Evolutionary conservation across 2,888 invertebrate species (phyloP).

Genomic region (Athetis lepigone): DNA sequence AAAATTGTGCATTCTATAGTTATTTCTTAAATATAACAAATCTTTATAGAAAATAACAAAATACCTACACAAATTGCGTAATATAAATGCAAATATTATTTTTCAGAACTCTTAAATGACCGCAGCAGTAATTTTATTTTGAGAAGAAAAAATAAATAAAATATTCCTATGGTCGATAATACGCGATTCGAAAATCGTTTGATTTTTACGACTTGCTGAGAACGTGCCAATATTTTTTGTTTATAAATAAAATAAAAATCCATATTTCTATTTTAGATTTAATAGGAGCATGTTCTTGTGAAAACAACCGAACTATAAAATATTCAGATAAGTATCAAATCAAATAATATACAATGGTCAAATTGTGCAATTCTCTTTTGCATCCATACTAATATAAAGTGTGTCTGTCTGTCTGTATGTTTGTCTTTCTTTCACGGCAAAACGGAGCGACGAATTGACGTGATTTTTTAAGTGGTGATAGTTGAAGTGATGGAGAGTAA

Average conservation of each 20-base stretch:
- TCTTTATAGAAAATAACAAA: constrained; percentile 18
- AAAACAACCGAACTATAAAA: fast-evolving
- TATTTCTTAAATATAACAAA: constrained; percentile 16
- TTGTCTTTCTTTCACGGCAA: too few species aligned
- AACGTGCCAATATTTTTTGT: constrained; percentile 21
- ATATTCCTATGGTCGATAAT: constrained; percentile 32
- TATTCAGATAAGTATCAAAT: neutral
- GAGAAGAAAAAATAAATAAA: constrained; percentile 35
- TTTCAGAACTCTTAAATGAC: constrained; percentile 36
- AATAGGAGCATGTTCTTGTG: neutral
- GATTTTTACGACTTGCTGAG: constrained; percentile 43
- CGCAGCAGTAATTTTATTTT: constrained; percentile 37
- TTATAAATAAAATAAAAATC: constrained; percentile 10
- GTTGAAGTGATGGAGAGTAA: too few species aligned
- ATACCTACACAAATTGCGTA: constrained; percentile 37
- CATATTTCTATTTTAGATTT: constrained; percentile 5
- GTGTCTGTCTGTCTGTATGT: too few species aligned
- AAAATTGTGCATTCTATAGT: constrained; percentile 18
- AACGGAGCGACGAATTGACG: too few species aligned
- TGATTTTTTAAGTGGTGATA: too few species aligned
- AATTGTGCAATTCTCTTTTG: too few species aligned
- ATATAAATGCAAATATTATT: constrained; percentile 39
- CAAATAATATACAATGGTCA: too few species aligned
- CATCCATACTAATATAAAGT: too few species aligned
- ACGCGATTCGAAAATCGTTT: constrained; percentile 32